Evolutionary conservation across 2,113 vertebrate genomes (phyloP), one percentile per base, ranked within the genome.

Genomic region (Toxotes chatareus): DNA sequence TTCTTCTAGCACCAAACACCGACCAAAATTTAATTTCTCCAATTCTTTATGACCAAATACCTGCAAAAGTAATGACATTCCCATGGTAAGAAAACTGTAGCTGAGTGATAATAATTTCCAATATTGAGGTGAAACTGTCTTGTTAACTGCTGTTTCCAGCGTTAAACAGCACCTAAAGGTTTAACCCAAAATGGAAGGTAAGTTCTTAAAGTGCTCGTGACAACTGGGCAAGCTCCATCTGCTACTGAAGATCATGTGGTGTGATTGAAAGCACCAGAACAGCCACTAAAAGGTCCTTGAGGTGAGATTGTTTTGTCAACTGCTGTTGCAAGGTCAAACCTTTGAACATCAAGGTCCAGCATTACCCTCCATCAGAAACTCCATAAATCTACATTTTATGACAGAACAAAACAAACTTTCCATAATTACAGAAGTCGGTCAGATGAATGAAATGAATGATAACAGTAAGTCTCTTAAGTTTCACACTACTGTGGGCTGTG

Each of bases 401-500:
- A 36, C 7, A 7, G 32, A 68, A 66, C 14, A 77, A 76, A 77
- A 77, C 31, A 73, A 84, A 81, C 66, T 84, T 80, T 42, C 2
- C 11, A 3, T 75, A 72, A 81, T 83, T 84, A 51, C n/a, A 63
- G 62, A 89, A 83, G 73, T 81, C 32, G 23, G 38, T 56, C 44
- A 49, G 56, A 79, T 74, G 32, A 72, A 80, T 59, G 1, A 76
- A 84, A 57, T 62, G 1, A 70, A 72, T 64, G 67, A 76, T 79
- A 86, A 76, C 53, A 61, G 65, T 19, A 56, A 38, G 59, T 74
- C 79, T 81, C 53, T 81, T 49, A 80, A 83, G 67, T 83, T 69
- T 72, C 46, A 83, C 78, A 80, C 70, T 47, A 73, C 76, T 61
- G 67, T 79, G 62, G 57, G 77, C 83, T 75, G 59, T 46, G 49